Conservation (phyloP, 2,888 invertebrate species). For the Petrophora chlorosata region DNA sequence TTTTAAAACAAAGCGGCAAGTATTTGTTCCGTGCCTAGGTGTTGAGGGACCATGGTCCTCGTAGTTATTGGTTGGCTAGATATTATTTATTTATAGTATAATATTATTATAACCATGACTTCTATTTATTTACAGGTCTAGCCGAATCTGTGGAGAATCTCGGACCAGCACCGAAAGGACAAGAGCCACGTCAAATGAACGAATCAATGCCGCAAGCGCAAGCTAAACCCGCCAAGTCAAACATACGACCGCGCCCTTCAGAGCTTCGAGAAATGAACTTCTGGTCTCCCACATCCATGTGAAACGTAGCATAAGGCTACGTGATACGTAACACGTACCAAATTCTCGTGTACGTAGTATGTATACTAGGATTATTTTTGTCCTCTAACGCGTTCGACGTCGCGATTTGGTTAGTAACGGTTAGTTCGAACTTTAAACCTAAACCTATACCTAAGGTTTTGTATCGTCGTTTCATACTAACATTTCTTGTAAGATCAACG, state of each 20-base stretch:
- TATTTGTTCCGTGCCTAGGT: no score
- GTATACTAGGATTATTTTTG: conserved; percentile 21
- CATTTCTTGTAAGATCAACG: conserved; percentile 13
- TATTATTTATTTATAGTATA: no score
- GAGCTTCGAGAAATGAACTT: conserved; percentile 93
- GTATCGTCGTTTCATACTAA: conserved; percentile 21
- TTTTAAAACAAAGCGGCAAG: no score
- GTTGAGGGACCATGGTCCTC: no score
- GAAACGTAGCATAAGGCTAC: conserved; percentile 44
- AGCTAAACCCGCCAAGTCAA: conserved; percentile 54
- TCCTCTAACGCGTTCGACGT: conserved; percentile 5
- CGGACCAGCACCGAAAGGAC: conserved; percentile 65
- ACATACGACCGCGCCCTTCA: conserved; percentile 71
- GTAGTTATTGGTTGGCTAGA: no score
- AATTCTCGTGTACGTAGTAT: no score
- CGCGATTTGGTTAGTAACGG: neutral
- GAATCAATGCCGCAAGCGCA: conserved; percentile 51
- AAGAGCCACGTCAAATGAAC: conserved; percentile 42
- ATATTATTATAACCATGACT: neutral
- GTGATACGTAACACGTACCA: conserved; percentile 21
- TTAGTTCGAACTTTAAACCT: no score
- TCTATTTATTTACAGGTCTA: conserved; percentile 53
- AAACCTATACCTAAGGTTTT: conserved; percentile 17
- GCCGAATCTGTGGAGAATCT: conserved; percentile 76
- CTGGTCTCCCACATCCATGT: conserved; percentile 94